phyloP scores from a whole-genome alignment of 2,888 invertebrate genomes.

The Ormia ochracea region DNA sequence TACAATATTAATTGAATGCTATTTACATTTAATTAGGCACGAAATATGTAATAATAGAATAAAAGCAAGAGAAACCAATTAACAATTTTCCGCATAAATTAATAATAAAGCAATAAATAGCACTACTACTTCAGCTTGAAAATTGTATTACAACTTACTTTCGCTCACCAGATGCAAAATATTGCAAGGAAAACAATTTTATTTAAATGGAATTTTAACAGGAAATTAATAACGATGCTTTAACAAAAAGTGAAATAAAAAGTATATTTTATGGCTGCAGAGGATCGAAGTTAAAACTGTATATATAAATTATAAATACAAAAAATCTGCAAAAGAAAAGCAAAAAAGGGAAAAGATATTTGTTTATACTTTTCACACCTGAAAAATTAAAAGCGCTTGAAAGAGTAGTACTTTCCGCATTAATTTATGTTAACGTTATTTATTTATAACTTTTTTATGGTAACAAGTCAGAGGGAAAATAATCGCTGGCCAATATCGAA shows the following conservation, averaged over 20 bases:
- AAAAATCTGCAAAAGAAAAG: not conserved
- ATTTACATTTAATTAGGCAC: constrained; percentile 54
- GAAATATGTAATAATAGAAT: constrained; percentile 14
- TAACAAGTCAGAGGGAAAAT: not conserved
- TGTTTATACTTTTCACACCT: not conserved
- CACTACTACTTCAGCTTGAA: not conserved
- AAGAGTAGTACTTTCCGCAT: not conserved
- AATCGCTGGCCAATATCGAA: constrained; percentile 35
- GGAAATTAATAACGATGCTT: constrained; percentile 38
- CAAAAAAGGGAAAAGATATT: not conserved
- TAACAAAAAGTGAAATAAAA: not conserved
- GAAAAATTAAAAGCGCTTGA: not conserved
- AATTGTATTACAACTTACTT: not conserved
- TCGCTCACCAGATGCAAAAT: not conserved
- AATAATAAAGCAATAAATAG: not conserved
- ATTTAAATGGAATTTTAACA: constrained; percentile 39
- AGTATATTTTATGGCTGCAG: not conserved
- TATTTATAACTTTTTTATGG: not conserved
- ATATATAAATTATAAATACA: not conserved
- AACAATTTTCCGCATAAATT: constrained; percentile 23
- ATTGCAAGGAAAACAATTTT: constrained; percentile 19
- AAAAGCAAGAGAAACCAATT: not conserved
- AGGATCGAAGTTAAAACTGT: not conserved
- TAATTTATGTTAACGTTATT: constrained; percentile 32
- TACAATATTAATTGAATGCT: constrained; percentile 33